A percentile compares a stretch with the other conserved stretches of the same genome.
These are phyloP conservation scores for Melitaea athalia DNA, from an alignment of 2,888 invertebrate species.

Conservation along the genomic window DNA sequence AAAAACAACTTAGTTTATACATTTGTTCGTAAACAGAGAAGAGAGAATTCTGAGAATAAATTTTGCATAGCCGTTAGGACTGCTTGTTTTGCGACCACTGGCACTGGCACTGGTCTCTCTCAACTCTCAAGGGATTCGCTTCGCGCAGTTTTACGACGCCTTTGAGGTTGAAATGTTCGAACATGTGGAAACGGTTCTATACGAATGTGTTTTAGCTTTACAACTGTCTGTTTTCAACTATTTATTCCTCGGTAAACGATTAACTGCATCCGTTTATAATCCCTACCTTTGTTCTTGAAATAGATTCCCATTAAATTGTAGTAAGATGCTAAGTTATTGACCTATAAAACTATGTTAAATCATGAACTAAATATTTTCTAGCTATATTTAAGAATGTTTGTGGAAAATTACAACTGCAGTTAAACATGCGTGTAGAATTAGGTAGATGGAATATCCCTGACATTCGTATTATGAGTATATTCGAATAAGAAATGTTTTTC, in stretches of 20 bases:
- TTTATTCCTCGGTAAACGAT: constrained; percentile 25
- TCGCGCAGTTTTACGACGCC: constrained; percentile 47
- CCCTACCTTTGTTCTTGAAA: constrained; percentile 37
- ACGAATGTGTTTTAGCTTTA: constrained; percentile 24
- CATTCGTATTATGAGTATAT: not conserved
- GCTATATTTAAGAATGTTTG: constrained; percentile 1
- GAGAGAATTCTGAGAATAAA: constrained; percentile 18
- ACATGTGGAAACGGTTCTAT: constrained; percentile 38
- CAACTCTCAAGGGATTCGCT: constrained; percentile 44
- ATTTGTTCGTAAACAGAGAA: constrained; percentile 9
- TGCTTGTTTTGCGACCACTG: constrained; percentile 31
- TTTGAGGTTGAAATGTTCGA: constrained; percentile 41
- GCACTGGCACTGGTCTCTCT: too few species aligned
- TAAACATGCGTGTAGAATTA: not conserved
- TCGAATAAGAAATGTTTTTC: not conserved
- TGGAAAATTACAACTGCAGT: not conserved
- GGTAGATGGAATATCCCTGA: not conserved
- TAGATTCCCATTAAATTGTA: constrained; percentile 34
- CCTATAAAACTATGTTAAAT: constrained; percentile 15
- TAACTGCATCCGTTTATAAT: constrained; percentile 31
- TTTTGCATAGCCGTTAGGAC: constrained; percentile 19
- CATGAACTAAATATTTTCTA: constrained; percentile 13
- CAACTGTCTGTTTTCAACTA: constrained; percentile 41
- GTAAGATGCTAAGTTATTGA: constrained; percentile 25
- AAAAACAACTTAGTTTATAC: not conserved